Conservation (phyloP, 2,797 vertebrate species). For the Oryzias sinensis region DNA sequence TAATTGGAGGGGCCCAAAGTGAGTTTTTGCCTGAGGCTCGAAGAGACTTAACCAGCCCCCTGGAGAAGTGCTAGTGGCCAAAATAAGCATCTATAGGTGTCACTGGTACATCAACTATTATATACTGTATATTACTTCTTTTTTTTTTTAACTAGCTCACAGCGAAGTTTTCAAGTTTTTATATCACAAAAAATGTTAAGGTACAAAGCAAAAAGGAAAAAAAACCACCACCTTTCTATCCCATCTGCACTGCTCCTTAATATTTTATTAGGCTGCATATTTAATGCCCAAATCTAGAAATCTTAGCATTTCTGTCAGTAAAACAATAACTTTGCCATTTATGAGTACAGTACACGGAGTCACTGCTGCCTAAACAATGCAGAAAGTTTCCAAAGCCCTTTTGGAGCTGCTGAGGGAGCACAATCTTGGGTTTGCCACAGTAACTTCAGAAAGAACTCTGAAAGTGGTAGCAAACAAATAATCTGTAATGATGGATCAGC, state of each 20-base stretch:
- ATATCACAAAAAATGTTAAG: slow-evolving; percentile 18
- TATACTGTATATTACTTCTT: slow-evolving; percentile 35
- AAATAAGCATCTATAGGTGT: slow-evolving; percentile 30
- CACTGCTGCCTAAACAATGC: slow-evolving; percentile 57
- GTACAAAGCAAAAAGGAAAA: slow-evolving; percentile 11
- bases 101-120: slow-evolving; percentile 33
- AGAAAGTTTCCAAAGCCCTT: slow-evolving; percentile 42
- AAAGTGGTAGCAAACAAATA: slow-evolving; percentile 66
- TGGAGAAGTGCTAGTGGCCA: slow-evolving; percentile 27
- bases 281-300: slow-evolving; percentile 74
- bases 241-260: slow-evolving; percentile 70
- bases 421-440: slow-evolving; percentile 32
- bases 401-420: slow-evolving; percentile 61
- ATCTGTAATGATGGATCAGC: slow-evolving; percentile 61
- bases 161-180: slow-evolving; percentile 18
- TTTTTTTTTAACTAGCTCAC: neutral
- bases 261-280: slow-evolving; percentile 77
- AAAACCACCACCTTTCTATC: slow-evolving; percentile 20
- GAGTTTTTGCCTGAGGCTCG: no score
- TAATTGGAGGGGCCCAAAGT: no score
- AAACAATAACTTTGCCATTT: slow-evolving; percentile 76
- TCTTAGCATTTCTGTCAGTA: slow-evolving; percentile 70
- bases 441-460: slow-evolving; percentile 57
- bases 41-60: no score
- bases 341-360: slow-evolving; percentile 70